Percentiles rank a stretch among this genome's conserved stretches.
These are phyloP conservation scores for Oxytorus armatus DNA, from an alignment of 2,888 invertebrate species.

Conservation along the genomic window DNA sequence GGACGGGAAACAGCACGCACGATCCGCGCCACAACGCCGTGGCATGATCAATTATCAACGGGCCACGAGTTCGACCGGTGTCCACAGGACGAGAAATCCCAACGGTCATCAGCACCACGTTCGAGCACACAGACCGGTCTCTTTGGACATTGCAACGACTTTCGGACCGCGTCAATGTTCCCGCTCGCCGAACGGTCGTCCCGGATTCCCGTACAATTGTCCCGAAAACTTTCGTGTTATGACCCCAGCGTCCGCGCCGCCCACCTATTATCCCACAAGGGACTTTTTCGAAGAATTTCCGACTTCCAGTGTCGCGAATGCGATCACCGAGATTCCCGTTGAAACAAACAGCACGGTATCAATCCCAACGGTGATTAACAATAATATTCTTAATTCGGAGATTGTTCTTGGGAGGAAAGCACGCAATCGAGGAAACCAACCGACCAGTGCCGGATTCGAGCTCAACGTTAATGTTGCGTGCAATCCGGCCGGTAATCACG, in stretches of 20 bases:
- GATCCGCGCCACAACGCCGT: constrained; percentile 65
- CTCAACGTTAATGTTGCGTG: constrained; percentile 80
- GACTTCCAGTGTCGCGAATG: constrained; percentile 34
- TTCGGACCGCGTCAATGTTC: constrained; percentile 64
- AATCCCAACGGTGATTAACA: constrained; percentile 75
- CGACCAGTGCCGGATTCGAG: constrained; percentile 78
- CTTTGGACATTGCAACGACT: constrained; percentile 77
- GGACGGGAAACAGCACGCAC: constrained; percentile 11
- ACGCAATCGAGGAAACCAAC: constrained; percentile 75
- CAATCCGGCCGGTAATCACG: constrained; percentile 78
- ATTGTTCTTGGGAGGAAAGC: constrained; percentile 44
- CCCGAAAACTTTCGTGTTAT: constrained; percentile 58
- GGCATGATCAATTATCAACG: constrained; percentile 68
- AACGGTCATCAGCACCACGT: constrained; percentile 53
- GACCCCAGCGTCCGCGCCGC: constrained; percentile 75
- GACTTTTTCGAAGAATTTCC: constrained; percentile 77
- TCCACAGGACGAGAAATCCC: constrained; percentile 43
- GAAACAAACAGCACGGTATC: constrained; percentile 73
- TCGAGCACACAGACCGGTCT: constrained; percentile 76
- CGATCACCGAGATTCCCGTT: constrained; percentile 75
- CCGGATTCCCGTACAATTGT: constrained; percentile 39
- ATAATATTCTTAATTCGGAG: constrained; percentile 45
- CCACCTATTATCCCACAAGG: constrained; percentile 72
- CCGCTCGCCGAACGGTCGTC: constrained; percentile 58
- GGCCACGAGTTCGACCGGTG: constrained; percentile 53